Evolutionary conservation across 2,113 vertebrate species (phyloP), one percentile per base, ranked within the genome.

Genomic region (Proterorhinus semilunaris): DNA sequence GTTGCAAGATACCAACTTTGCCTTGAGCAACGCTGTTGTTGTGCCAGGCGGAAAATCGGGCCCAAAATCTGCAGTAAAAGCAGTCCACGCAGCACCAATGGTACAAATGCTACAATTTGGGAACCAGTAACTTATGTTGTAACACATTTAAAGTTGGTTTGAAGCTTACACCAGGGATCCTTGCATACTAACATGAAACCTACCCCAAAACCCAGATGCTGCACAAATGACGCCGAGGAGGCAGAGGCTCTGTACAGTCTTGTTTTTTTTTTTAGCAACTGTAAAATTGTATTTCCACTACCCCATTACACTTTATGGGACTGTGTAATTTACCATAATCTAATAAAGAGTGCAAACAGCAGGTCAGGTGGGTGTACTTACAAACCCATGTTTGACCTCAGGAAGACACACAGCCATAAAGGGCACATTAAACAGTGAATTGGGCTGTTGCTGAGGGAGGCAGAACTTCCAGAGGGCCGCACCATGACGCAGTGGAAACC

Each of bases 401-500:
- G 58, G 55, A 42, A 58, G 21, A 58, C 13, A n/a, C 7, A 10
- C 54, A 36, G 5, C 36, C 36, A 43, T 27, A 43, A 12, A 59
- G 8, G 43, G 42, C 42, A 44, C 58, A 61, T 61, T 61, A 61
- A 61, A 7, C 15, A 16, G 8, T 44, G 13, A 7, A 11, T 1
- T 6, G 5, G 13, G 13, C 58, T 59, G 27, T 13, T 59, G 36
- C 57, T 59, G 36, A 59, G 43, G 42, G 42, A 44, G 42, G 58
- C 42, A 45, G 8, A 13, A 61, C 58, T 44, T 61, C 7, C 36
- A 61, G 42, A 7, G 8, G 58, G 58, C 58, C 7, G 58, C 43
- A 61, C 36, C 58, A 61, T 61, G 42, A 61, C 58, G 58, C 58
- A 61, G 58, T 61, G 58, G 58, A 61, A 61, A 61, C n/a, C 58